Evolutionary conservation across 2,797 vertebrate genomes (phyloP).

Genomic region (Carcharodon carcharias): DNA sequence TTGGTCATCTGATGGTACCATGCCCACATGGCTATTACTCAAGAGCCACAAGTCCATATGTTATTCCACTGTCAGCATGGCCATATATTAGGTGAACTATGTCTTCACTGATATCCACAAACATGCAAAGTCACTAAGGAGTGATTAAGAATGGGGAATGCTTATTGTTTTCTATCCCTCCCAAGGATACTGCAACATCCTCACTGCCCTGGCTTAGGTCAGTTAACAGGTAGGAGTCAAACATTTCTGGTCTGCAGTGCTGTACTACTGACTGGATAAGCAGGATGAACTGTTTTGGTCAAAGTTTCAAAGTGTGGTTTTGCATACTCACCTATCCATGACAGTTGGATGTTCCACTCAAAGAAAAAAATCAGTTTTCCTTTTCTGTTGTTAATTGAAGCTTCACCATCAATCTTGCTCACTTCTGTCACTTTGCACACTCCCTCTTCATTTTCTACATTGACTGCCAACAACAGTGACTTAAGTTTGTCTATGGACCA

Average conservation of each 20-base stretch:
- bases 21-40: too few relatives aligned
- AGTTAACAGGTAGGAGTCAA: background rate
- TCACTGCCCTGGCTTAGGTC: background rate
- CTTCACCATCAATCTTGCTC: constrained; percentile 82
- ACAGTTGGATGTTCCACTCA: constrained; percentile 83
- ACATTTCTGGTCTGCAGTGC: background rate
- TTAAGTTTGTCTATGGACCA: constrained; percentile 93
- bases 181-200: background rate
- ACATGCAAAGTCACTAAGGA: background rate
- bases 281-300: background rate
- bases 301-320: background rate
- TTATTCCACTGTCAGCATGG: background rate
- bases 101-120: background rate
- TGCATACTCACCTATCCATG: constrained; percentile 75
- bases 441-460: constrained; percentile 74
- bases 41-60: background rate
- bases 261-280: background rate
- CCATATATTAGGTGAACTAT: background rate
- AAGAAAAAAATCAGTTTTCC: constrained; percentile 97
- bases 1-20: background rate
- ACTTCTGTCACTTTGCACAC: constrained; percentile 87
- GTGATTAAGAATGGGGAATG: background rate
- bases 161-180: background rate
- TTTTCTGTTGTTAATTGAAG: constrained; percentile 97
- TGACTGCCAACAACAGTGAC: constrained; percentile 70